phyloP scores from a whole-genome alignment of 2,888 invertebrate species.

The Sesamia inferens region DNA sequence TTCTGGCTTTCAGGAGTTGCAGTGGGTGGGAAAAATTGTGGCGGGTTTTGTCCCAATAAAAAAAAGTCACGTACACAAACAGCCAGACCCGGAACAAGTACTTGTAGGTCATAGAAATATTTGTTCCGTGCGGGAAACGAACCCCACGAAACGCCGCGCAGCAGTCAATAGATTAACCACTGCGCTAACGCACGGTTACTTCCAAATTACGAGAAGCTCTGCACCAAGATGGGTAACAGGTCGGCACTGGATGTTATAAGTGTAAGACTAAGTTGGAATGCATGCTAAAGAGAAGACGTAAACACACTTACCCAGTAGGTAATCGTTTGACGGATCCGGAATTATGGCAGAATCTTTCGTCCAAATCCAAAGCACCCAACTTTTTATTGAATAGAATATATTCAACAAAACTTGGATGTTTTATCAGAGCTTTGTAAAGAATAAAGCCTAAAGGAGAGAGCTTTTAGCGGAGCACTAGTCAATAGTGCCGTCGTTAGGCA shows the following conservation, averaged over 20 bases:
- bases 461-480: constrained; percentile 52
- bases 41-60: no score
- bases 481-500: constrained; percentile 60
- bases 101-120: no score
- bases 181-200: no score
- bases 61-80: no score
- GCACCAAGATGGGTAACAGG: background rate
- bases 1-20: no score
- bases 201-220: background rate
- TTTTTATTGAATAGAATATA: background rate
- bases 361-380: constrained; percentile 10
- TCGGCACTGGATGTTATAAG: background rate
- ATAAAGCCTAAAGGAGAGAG: constrained; percentile 45
- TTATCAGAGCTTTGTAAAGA: constrained; percentile 14
- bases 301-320: background rate
- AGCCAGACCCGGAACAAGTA: no score
- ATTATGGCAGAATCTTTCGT: background rate
- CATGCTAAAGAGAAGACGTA: background rate
- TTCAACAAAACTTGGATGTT: constrained; percentile 23
- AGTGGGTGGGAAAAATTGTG: no score
- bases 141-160: no score
- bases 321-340: background rate
- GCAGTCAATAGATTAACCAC: no score
- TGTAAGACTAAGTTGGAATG: background rate
- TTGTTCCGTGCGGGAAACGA: no score